A percentile compares a stretch with the other conserved stretches of the same genome.
Conservation (phyloP, 2,797 vertebrate species). For the Argyrosomus regius region DNA sequence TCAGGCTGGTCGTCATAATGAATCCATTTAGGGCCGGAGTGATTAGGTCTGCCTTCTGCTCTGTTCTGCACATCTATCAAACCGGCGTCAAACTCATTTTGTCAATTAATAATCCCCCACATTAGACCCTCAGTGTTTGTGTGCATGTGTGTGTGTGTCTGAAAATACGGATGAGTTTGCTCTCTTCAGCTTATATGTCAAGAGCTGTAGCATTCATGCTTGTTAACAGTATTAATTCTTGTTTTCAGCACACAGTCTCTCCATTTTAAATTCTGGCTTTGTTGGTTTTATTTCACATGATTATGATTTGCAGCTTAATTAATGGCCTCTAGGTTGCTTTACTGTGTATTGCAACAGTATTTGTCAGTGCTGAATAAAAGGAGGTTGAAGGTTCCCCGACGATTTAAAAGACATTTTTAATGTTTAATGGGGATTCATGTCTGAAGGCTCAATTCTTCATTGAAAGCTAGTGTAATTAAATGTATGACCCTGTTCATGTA, state of each 20-base stretch:
- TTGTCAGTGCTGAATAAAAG: slow-evolving; percentile 27
- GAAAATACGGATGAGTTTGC: not conserved
- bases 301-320: slow-evolving; percentile 13
- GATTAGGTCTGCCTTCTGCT: slow-evolving; percentile 73
- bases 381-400: slow-evolving; percentile 36
- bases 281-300: slow-evolving; percentile 11
- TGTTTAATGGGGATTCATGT: slow-evolving; percentile 59
- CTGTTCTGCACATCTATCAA: slow-evolving; percentile 66
- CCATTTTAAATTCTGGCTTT: slow-evolving; percentile 22
- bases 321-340: slow-evolving; percentile 15
- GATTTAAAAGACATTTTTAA: slow-evolving; percentile 56
- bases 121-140: slow-evolving; percentile 14
- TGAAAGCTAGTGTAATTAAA: slow-evolving; percentile 56
- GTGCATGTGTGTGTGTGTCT: not conserved
- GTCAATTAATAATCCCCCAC: slow-evolving; percentile 66
- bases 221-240: not conserved
- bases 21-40: slow-evolving; percentile 67
- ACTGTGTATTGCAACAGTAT: slow-evolving; percentile 8
- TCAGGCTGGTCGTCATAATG: slow-evolving; percentile 57
- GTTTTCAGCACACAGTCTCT: not conserved
- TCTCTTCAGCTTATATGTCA: not conserved
- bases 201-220: not conserved
- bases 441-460: slow-evolving; percentile 58
- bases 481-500: slow-evolving; percentile 62
- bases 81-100: slow-evolving; percentile 66